Percentiles rank a stretch among this genome's conserved stretches.
These are phyloP conservation scores for Orthonyx spaldingii DNA, from an alignment of 2,113 vertebrate species.

Conservation along the genomic window DNA sequence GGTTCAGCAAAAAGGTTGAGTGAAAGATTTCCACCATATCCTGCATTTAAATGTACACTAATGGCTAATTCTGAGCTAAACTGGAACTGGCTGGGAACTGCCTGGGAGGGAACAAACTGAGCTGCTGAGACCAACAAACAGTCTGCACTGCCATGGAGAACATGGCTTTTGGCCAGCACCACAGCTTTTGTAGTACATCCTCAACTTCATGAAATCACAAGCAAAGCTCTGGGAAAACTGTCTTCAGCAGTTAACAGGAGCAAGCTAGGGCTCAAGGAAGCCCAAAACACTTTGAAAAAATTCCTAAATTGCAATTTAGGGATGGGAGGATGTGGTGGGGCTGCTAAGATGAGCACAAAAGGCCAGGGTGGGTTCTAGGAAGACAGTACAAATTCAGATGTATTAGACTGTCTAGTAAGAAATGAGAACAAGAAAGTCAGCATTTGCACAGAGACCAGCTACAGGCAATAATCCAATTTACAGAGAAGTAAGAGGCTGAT, in stretches of 20 bases:
- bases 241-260: background rate
- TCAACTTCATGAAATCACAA: background rate
- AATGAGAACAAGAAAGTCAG: background rate
- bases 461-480: constrained; percentile 29
- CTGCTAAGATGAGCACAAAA: background rate
- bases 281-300: background rate
- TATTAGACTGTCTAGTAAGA: background rate
- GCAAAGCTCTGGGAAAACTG: background rate
- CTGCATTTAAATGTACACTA: background rate
- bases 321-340: background rate
- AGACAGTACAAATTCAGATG: background rate
- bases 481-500: background rate
- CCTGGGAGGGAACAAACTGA: background rate
- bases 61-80: background rate
- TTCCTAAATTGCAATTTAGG: background rate
- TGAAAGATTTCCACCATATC: background rate
- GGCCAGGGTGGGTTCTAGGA: background rate
- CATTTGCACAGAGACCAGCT: background rate
- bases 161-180: background rate
- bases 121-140: background rate
- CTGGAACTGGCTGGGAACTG: background rate
- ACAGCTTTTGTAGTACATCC: background rate
- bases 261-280: background rate
- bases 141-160: background rate
- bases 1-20: background rate